Evolutionary conservation across 2,113 vertebrate genomes (phyloP), one percentile per base, ranked within the genome.

Genomic region (Camelus dromedarius): DNA sequence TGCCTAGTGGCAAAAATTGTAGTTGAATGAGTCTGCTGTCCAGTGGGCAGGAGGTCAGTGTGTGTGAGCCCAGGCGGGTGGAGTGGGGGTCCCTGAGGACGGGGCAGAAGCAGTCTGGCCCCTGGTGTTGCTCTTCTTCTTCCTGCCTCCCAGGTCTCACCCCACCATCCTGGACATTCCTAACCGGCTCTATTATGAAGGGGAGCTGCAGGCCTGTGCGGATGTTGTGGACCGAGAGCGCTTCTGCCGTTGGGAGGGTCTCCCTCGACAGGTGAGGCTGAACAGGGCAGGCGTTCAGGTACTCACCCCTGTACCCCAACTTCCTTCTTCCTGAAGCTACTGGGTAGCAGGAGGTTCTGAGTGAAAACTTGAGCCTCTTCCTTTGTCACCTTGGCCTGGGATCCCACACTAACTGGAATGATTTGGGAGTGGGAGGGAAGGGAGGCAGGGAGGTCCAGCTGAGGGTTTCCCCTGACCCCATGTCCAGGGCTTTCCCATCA

Each of bases 121-220:
- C 72, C 52, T 5, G 46, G 30, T 26, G 52, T 77, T 67, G 75
- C 35, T 80, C 60, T 48, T 58, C 92, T 35, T 90, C 32, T 73
- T 48, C 60, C 48, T 48, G 30, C 50, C 8, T 48, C 62, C 83
- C 87, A 99, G 99, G 98, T 99, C 99, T 92, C 99, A 99, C 20
- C 98, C 98, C 75, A 98, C 98, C 96, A 99, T 99, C 95, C 98
- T 99, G 60, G 97, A 98, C 48, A 81, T 99, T 91, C 99, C 99
- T 79, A 99, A 99, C 0, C 98, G 98, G 66, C 98, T 99, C 8
- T 99, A 99, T 98, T 99, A 99, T 0, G 99, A 99, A 0, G 98
- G 96, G 0, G 99, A 99, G 97, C 98, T 99, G 85, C 98, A 98
- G 97, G 82, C 94, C 20, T 98, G 96, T 5, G 98, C 99, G 0